These are phyloP conservation scores for Crotalus tigris DNA, from an alignment of 2,113 vertebrate genomes.

Conservation along the genomic window DNA sequence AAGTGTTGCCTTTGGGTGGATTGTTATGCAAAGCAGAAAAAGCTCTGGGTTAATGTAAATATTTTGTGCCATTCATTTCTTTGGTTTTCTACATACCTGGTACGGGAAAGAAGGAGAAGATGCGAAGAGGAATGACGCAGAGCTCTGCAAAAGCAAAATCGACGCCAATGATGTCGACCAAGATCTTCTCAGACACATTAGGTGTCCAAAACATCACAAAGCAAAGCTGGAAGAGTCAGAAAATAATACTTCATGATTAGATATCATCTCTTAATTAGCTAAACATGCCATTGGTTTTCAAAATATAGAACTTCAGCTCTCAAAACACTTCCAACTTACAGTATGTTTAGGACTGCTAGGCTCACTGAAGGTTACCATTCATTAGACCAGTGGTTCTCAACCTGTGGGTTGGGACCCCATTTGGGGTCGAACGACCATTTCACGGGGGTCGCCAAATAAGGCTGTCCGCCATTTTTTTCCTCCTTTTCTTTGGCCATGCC, in stretches of 20 bases:
- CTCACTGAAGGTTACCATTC: not conserved
- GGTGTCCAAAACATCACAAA: slow-evolving; percentile 98
- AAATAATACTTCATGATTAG: slow-evolving; percentile 29
- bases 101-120: slow-evolving; percentile 97
- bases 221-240: slow-evolving; percentile 77
- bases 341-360: not conserved
- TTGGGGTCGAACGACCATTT: no score
- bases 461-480: no score
- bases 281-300: not conserved
- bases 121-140: slow-evolving; percentile 87
- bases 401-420: no score
- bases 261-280: not conserved
- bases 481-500: no score
- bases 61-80: not conserved
- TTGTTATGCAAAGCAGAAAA: not conserved
- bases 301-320: not conserved
- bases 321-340: not conserved
- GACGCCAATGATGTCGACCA: slow-evolving; percentile 93
- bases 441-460: no score
- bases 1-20: not conserved
- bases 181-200: slow-evolving; percentile 89
- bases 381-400: not conserved
- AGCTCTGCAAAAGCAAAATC: slow-evolving; percentile 88
- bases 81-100: slow-evolving; percentile 77
- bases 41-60: not conserved